Evolutionary conservation across 2,888 invertebrate genomes (phyloP).

Genomic region (Agonopterix arenella): DNA sequence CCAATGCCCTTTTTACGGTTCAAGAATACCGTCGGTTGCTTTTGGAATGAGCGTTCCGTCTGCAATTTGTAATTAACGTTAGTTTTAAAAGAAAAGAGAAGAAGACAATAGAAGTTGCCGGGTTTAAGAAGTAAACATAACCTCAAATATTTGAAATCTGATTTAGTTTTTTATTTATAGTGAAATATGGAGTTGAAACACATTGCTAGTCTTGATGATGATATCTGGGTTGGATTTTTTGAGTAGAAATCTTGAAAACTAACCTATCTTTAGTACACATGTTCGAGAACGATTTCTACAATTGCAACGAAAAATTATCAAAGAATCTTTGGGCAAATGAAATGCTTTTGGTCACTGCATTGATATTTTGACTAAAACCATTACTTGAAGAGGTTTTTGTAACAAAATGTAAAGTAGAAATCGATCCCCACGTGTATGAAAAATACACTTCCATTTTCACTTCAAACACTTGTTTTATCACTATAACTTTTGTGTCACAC

Average conservation of each 20-base stretch:
- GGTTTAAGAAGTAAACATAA: constrained; percentile 3
- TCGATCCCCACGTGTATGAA: constrained; percentile 48
- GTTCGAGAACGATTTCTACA: not conserved
- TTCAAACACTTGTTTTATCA: constrained; percentile 19
- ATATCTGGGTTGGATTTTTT: too few relatives aligned
- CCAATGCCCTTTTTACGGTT: constrained; percentile 92
- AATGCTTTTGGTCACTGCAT: too few relatives aligned
- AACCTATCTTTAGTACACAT: constrained; percentile 1
- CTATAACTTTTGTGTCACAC: constrained; percentile 9
- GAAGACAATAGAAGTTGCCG: constrained; percentile 2
- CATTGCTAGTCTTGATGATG: too few relatives aligned
- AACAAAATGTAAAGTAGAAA: too few relatives aligned
- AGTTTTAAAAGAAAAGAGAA: constrained; percentile 2
- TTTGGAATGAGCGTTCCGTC: constrained; percentile 98
- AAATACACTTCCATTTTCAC: constrained; percentile 37
- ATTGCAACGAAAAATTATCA: constrained; percentile 1
- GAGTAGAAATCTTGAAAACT: not conserved
- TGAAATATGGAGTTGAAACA: not conserved
- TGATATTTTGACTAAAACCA: too few relatives aligned
- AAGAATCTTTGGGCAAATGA: too few relatives aligned
- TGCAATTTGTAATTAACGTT: constrained; percentile 72
- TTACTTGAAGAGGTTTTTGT: too few relatives aligned
- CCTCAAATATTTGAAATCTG: not conserved
- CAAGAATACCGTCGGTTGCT: constrained; percentile 96
- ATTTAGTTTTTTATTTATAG: not conserved